Percentiles rank a stretch among this genome's conserved stretches.
Evolutionary conservation across 2,888 invertebrate species (phyloP).

Genomic region (Drosophila eohydei): DNA sequence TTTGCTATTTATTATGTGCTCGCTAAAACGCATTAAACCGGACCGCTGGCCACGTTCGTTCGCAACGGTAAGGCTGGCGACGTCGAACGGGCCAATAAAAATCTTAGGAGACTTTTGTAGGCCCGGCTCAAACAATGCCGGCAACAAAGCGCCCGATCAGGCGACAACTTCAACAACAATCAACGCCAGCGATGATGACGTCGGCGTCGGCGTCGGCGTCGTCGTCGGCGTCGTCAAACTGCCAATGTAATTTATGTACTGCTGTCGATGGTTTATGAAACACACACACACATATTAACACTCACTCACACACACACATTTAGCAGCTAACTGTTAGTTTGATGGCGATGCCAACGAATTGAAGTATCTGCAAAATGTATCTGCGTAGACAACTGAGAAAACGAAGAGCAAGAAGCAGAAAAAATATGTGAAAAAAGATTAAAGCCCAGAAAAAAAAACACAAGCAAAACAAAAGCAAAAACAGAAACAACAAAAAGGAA

Average conservation of each 20-base stretch:
- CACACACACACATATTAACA: conserved; percentile 19
- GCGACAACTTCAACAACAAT: conserved; percentile 50
- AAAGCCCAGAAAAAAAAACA: conserved; percentile 11
- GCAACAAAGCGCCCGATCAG: conserved; percentile 39
- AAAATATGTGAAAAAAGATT: conserved; percentile 19
- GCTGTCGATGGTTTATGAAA: conserved; percentile 58
- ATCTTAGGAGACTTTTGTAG: conserved; percentile 26
- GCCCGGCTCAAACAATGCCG: conserved; percentile 56
- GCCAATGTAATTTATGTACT: conserved; percentile 78
- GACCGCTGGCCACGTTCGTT: conserved; percentile 27
- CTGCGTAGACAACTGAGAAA: conserved; percentile 25
- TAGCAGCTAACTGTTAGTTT: conserved; percentile 58
- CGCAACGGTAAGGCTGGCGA: not conserved
- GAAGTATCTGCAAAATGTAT: conserved; percentile 58
- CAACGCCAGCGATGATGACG: conserved; percentile 26
- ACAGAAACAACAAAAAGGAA: conserved; percentile 11
- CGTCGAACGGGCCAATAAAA: conserved; percentile 39
- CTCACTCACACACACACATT: conserved; percentile 9
- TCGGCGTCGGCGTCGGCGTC: conserved; percentile 34
- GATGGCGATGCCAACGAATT: conserved; percentile 27
- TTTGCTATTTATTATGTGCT: conserved; percentile 28
- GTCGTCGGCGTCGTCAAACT: conserved; percentile 53
- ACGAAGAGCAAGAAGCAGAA: conserved; percentile 7
- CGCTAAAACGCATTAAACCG: conserved; percentile 51
- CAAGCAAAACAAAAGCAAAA: conserved; percentile 16